These are phyloP conservation scores for Camponotus vicinus DNA, from an alignment of 1,140 invertebrate genomes.

Conservation along the genomic window DNA sequence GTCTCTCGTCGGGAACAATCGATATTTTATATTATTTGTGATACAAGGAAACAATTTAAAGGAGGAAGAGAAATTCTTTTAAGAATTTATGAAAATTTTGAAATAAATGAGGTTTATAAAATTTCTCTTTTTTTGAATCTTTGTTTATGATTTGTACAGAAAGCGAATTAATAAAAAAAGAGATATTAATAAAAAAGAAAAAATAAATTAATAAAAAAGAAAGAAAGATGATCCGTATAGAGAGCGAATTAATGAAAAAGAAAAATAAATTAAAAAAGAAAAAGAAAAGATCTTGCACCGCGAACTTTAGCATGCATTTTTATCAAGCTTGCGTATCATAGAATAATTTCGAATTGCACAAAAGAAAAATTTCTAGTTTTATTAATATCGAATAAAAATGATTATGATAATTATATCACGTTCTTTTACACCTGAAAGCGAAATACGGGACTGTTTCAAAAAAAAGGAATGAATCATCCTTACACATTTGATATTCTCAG, in stretches of 20 bases:
- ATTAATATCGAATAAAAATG: no score
- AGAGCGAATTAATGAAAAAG: not conserved
- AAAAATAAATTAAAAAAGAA: not conserved
- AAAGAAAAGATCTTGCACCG: no score
- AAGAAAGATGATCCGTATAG: not conserved
- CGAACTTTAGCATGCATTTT: not conserved
- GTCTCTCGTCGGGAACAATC: not conserved
- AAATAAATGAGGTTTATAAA: not conserved
- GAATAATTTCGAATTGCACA: not conserved
- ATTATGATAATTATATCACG: not conserved
- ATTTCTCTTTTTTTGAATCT: not conserved
- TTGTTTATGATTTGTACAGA: not conserved
- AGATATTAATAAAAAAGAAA: not conserved
- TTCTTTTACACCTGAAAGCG: not conserved
- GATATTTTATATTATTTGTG: not conserved
- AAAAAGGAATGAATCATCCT: conserved; percentile 15
- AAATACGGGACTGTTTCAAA: not conserved
- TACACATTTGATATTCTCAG: conserved; percentile 78
- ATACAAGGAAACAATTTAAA: not conserved
- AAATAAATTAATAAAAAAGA: not conserved
- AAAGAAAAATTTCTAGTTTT: not conserved
- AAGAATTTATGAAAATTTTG: not conserved
- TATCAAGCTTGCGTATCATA: not conserved
- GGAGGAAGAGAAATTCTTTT: not conserved
- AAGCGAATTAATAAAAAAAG: not conserved